Conservation (phyloP, 2,888 invertebrate species). For the Cerceris rybyensis region DNA sequence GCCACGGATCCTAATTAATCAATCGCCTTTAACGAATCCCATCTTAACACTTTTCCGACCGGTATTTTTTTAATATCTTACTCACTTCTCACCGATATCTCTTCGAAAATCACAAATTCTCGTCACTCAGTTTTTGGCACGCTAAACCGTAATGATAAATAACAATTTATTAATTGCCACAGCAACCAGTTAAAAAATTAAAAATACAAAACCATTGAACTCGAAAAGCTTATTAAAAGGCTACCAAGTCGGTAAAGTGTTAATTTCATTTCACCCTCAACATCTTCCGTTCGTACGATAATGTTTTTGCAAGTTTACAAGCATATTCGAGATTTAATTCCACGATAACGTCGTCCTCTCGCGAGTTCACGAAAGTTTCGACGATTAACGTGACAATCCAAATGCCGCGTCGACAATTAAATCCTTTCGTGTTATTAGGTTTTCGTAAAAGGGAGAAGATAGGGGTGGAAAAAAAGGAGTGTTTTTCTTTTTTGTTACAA, state of each 20-base stretch:
- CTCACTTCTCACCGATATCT: too few species aligned
- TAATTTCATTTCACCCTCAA: too few species aligned
- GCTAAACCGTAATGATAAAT: too few species aligned
- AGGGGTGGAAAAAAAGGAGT: not conserved
- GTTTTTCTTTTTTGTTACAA: conserved; percentile 26
- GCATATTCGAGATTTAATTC: conserved; percentile 36
- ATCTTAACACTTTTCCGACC: too few species aligned
- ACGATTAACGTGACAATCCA: conserved; percentile 34
- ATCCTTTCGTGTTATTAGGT: conserved; percentile 5
- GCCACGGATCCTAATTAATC: conserved; percentile 9
- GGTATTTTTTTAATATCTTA: too few species aligned
- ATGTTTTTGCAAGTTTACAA: conserved; percentile 54
- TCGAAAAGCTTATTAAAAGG: too few species aligned
- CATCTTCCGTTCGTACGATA: conserved; percentile 19
- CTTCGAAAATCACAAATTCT: too few species aligned
- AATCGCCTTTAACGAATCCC: conserved; percentile 2
- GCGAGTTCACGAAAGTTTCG: conserved; percentile 31
- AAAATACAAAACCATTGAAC: conserved; percentile 27
- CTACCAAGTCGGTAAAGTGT: too few species aligned
- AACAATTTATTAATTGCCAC: too few species aligned
- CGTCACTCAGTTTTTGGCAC: too few species aligned
- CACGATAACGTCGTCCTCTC: conserved; percentile 41
- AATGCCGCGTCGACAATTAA: conserved; percentile 20
- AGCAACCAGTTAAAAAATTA: too few species aligned
- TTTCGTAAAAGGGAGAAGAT: not conserved